Base-by-base conservation (phyloP, 1,140 invertebrate species). In the Liolophura sinensis region DNA sequence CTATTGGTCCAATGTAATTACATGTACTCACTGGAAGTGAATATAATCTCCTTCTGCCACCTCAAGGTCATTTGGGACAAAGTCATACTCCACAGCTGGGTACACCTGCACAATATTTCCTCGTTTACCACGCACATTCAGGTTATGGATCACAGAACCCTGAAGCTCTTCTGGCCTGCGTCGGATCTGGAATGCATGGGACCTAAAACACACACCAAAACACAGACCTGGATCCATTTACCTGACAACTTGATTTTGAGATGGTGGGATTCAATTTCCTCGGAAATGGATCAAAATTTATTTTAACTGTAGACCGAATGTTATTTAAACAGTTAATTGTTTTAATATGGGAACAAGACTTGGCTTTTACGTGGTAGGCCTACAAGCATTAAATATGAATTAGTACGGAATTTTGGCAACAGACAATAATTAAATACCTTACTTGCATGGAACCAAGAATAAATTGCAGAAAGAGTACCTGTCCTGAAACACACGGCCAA, bases 51-150 rank as follows among this genome's bases (percentile, higher is more conserved):
- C 77, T 46, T 55, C 57, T 6, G 60, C 56, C 4, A 80, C 59
- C 49, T 76, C 66, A n/a, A 84, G 68, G 12, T 68, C 74, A 60
- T 78, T 82, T 18, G 82, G 80, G 40, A 80, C 78, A 73, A 84
- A 83, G 71, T 84, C 81, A 64, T 84, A 85, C 66, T 84, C 82
- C 47, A 84, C 81, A 18, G 80, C 76, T 15, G 81, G 81, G 58
- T 81, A 82, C 16, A 78, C 77, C 68, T 83, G 79, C 18, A 84
- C 83, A 52, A 84, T 84, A 57, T 84, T 83, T n/a, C 82, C 81
- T 52, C 82, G 60, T 62, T 84, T 84, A 15, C 82, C 82, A 51
- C 78, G 69, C 3, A 83, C 80, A 73, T 82, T 83, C 54, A 83
- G 48, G 65, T 83, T 83, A 60, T 79, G 74, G 27, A 83, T 78